phyloP scores from a whole-genome alignment of 2,797 vertebrate species.

The Betta splendens region DNA sequence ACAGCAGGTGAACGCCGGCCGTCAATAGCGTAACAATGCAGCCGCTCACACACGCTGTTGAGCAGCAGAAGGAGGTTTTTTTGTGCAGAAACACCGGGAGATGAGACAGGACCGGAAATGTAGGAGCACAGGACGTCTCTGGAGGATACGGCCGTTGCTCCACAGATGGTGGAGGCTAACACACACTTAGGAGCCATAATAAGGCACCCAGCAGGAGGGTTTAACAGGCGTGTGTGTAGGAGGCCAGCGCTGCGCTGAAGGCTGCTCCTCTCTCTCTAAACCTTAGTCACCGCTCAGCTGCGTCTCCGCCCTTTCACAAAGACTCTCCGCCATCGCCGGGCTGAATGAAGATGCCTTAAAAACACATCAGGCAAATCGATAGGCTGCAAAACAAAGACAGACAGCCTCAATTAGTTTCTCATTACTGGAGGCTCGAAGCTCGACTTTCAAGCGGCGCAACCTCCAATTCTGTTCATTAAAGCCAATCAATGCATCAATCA shows the following conservation, averaged over 20 bases:
- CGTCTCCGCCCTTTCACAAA: conserved; percentile 9
- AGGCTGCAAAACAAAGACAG: conserved; percentile 7
- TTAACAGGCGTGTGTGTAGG: conserved; percentile 25
- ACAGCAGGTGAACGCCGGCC: conserved; percentile 19
- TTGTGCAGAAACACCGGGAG: conserved; percentile 35
- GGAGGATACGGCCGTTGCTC: conserved; percentile 15
- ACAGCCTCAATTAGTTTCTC: conserved; percentile 46
- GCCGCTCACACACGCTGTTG: conserved; percentile 30
- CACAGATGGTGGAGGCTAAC: conserved; percentile 62
- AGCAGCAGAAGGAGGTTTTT: conserved; percentile 43
- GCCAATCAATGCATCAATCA: conserved; percentile 59
- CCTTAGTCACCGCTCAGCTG: conserved; percentile 29
- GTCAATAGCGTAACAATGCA: conserved; percentile 44
- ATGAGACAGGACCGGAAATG: conserved; percentile 36
- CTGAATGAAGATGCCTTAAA: conserved; percentile 28
- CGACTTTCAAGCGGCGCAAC: conserved; percentile 31
- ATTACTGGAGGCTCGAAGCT: conserved; percentile 34
- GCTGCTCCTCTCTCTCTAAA: conserved; percentile 11
- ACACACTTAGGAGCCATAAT: conserved; percentile 39
- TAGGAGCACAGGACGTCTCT: conserved; percentile 36
- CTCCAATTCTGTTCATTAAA: conserved; percentile 53
- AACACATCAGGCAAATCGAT: conserved; percentile 54
- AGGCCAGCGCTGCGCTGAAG: conserved; percentile 18
- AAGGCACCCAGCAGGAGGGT: conserved; percentile 45
- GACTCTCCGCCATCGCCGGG: conserved; percentile 18